Base-by-base conservation (phyloP, 2,888 invertebrate genomes). In the Agrilus mali region DNA sequence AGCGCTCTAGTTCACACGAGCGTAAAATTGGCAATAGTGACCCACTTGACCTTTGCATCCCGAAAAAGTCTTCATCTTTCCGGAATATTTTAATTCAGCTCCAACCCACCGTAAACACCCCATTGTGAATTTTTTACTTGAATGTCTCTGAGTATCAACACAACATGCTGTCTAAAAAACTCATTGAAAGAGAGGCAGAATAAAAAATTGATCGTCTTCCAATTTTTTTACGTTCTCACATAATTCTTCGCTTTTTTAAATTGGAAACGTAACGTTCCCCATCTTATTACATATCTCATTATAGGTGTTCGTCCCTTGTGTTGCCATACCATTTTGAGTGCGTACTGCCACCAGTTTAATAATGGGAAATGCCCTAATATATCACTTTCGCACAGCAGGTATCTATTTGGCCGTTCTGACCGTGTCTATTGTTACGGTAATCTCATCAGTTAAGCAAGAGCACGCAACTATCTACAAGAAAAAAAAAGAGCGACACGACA, bases 341-440 rank as follows among this genome's bases (percentile, higher is more conserved):
- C 42, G 36, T 38, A 38, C 39, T 42, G 39, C 22, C 45, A 42
- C 42, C 17, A 27, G 10, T 10, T 37, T 14, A 16, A 15, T 13
- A 38, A 27, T 37, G 36, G 34, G 41, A 41, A 37, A 44, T 38
- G 34, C 44, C 47, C 44, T 42, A 44, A 47, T 47, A 46, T 46
- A 46, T 47, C 44, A 47, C 44, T 33, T 45, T 17, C 36, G n/a
- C 43, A 31, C 47, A 41, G 42, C 47, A 41, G 47, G 44, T 47
- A 40, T 39, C 47, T 36, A 40, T 41, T 44, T 44, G 47, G 41
- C 47, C 47, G 44, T 44, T 44, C 42, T 38, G 39, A 37, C 22
- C 41, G 40, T 40, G 40, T 42, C 45, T 42, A 41, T 45, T 41
- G 42, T 45, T 36, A 27, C 27, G 40, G 40, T 42, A 46, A 46